Conservation (phyloP, 2,113 vertebrate genomes). For the Aphyosemion australe region DNA sequence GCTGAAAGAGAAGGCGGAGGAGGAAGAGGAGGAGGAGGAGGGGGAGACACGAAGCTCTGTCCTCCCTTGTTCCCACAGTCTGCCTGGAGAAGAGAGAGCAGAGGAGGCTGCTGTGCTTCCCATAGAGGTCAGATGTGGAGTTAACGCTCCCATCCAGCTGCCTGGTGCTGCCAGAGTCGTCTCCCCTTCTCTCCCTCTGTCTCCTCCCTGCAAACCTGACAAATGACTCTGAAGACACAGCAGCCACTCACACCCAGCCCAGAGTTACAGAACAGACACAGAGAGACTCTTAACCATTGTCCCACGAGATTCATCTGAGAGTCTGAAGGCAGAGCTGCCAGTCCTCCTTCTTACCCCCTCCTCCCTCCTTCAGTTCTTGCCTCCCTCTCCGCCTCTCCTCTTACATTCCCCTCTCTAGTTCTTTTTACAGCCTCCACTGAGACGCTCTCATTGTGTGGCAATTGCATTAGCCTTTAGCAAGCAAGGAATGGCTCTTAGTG, state of each 20-base stretch:
- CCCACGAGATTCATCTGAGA: slow-evolving; percentile 77
- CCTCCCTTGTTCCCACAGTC: slow-evolving; percentile 54
- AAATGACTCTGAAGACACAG: slow-evolving; percentile 60
- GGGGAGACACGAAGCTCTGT: slow-evolving; percentile 20
- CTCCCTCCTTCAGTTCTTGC: slow-evolving; percentile 34
- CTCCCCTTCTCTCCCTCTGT: slow-evolving; percentile 38
- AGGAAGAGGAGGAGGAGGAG: not conserved
- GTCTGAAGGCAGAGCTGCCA: slow-evolving; percentile 70
- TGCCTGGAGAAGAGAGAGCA: slow-evolving; percentile 40
- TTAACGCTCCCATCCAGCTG: slow-evolving; percentile 67
- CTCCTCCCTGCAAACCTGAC: slow-evolving; percentile 64
- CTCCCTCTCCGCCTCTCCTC: slow-evolving; percentile 62
- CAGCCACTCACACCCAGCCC: slow-evolving; percentile 58
- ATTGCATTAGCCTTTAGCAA: slow-evolving; percentile 81
- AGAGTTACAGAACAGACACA: slow-evolving; percentile 60
- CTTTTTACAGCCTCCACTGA: slow-evolving; percentile 75
- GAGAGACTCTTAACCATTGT: slow-evolving; percentile 71
- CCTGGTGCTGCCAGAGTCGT: slow-evolving; percentile 54
- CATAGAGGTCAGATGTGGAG: slow-evolving; percentile 72
- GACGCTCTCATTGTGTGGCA: slow-evolving; percentile 78
- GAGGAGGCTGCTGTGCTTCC: slow-evolving; percentile 55
- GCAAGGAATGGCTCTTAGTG: slow-evolving; percentile 76
- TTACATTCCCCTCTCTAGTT: slow-evolving; percentile 66
- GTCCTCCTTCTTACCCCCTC: slow-evolving; percentile 45
- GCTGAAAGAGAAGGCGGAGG: not conserved